These are phyloP conservation scores for Sigmodon hispidus DNA, from an alignment of 2,113 vertebrate species.

Conservation along the genomic window DNA sequence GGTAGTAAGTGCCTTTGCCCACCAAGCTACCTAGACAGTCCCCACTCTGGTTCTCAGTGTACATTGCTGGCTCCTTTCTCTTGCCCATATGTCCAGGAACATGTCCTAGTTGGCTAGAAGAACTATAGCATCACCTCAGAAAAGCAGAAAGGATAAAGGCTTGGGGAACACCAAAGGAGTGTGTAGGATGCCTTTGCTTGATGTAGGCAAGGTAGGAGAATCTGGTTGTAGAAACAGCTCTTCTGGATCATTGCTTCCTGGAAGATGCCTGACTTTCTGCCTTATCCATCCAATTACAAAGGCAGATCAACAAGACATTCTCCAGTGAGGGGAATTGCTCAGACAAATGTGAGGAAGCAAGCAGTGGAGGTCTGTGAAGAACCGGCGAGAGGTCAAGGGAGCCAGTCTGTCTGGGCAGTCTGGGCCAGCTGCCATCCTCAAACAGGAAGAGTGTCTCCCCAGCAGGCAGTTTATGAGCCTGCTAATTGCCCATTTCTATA, in stretches of 20 bases:
- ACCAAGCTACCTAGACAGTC: not conserved
- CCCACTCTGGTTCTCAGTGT: not conserved
- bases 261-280: not conserved
- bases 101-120: slow-evolving; percentile 22
- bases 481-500: slow-evolving; percentile 58
- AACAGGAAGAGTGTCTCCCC: slow-evolving; percentile 60
- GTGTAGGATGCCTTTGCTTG: not conserved
- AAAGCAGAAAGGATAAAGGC: not conserved
- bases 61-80: slow-evolving; percentile 18
- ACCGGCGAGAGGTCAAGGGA: slow-evolving; percentile 38
- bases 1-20: not conserved
- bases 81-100: not conserved
- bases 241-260: not conserved
- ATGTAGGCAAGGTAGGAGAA: not conserved
- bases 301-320: not conserved
- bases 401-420: slow-evolving; percentile 3
- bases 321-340: not conserved
- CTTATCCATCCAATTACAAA: slow-evolving; percentile 9
- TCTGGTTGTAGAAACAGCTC: not conserved
- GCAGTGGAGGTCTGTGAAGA: not conserved
- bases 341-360: not conserved
- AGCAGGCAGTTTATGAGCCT: not conserved
- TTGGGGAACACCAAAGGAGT: not conserved
- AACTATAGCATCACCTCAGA: slow-evolving; percentile 1
- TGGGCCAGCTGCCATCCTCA: slow-evolving; percentile 60